Evolutionary conservation across 2,113 vertebrate genomes (phyloP), one percentile per base, ranked within the genome.

Genomic region (Dascyllus trimaculatus): DNA sequence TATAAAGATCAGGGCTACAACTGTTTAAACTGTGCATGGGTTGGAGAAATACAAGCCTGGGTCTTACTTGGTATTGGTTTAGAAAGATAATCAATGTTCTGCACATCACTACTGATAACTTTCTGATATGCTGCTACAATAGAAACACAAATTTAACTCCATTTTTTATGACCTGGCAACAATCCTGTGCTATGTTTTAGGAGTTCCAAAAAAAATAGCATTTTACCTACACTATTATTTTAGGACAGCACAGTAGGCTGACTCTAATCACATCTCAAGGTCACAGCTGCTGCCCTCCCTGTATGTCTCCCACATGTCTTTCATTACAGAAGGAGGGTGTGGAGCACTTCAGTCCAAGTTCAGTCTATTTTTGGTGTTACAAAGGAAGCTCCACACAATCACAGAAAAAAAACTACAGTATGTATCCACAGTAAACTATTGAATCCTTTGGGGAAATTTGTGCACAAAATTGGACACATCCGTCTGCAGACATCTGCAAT

Each of bases 311-410:
- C 78, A 38, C 67, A 60, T 68, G 78, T 83, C 67, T 86, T 43
- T 88, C 52, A 85, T 85, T 85, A 84, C 68, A 48, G 63, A 22
- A 32, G 9, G 3, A 71, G 82, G 80, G 61, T 21, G 79, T 79
- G 74, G 76, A 49, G 35, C 4, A 24, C 52, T 66, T n/a, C 53
- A 76, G 57, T 64, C 15, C 2, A 80, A 51, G 19, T 71, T 75
- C 49, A 53, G 29, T 61, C 79, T 81, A 87, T 85, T 87, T 75
- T 43, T 2, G 5, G 60, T 26, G 19, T 70, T 51, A 9, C 14
- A 79, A 71, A 78, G 52, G 57, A 76, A 78, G 22, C 26, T 25
- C 11, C 48, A 11, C 4, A 53, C n/a, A 40, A 17, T 11, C 52
- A 52, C 26, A 73, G 6, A 5, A 9, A 5, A 19, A 75, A 40